Base-by-base conservation (phyloP, 2,888 invertebrate species). In the Himalopsyche anomala region DNA sequence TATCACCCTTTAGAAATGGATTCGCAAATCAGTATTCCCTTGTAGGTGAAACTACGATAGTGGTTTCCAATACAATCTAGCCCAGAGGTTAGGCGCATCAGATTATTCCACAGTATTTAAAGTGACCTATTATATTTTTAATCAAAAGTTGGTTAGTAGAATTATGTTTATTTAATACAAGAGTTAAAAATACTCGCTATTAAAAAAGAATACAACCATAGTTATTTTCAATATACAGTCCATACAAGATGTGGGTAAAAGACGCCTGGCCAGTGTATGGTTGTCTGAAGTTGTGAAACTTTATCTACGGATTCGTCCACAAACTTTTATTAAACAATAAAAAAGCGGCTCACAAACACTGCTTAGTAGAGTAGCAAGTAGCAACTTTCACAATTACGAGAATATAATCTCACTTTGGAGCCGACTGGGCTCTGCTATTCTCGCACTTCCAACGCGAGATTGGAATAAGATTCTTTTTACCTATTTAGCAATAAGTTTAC, bases 271-370 rank as follows among this genome's bases (percentile, higher is more conserved):
- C 15, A 38, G 74, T 15, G 36, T 38, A 36, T 36, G 15, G 38
- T 5, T 12, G 38, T 38, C 38, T 38, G 38, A 80, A 80, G 80
- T 15, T 11, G 80, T 19, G 80, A 55, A 84, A 84, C 84, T 84
- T 84, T 80, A 80, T 19, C 80, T 4, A 45, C 40, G 51, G 80
- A 80, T 85, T 83, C 80, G 80, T 83, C 83, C 80, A 80, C 56
- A 55, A 83, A 55, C 83, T 85, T 85, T 85, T 85, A 85, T 85
- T 85, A 85, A 85, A 85, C 85, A 83, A 85, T 85, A 85, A 85
- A 85, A 85, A 85, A 85, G 51, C 19, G 82, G 74, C 79, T 85
- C 80, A 80, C 82, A 83, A 83, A 83, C 80, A 83, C 42, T 80
- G 56, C 83, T 85, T 83, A 45, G 84, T 80, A 55, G 36, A 38